Evolutionary conservation across 2,113 vertebrate species (phyloP).

Genomic region (Oreotrochilus melanogaster): DNA sequence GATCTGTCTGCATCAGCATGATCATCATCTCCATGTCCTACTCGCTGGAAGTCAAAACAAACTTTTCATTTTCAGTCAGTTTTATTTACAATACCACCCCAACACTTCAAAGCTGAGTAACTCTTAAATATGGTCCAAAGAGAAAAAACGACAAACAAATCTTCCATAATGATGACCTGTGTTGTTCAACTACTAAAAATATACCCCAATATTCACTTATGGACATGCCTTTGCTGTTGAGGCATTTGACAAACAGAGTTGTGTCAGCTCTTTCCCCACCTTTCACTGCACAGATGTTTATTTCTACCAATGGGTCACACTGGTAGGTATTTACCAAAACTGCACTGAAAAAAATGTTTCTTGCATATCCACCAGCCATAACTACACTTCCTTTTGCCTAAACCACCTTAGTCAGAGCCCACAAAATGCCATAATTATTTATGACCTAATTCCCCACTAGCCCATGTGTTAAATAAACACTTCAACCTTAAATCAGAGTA

Average conservation of each 20-base stretch:
- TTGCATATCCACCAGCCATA: not conserved
- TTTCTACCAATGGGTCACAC: not conserved
- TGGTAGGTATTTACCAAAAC: not conserved
- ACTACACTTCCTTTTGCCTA: not conserved
- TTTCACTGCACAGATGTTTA: not conserved
- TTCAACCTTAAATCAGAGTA: not conserved
- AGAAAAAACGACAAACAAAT: not conserved
- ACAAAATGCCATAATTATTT: not conserved
- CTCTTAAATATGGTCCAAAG: not conserved
- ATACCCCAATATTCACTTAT: not conserved
- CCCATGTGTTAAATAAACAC: not conserved
- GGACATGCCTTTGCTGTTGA: not conserved
- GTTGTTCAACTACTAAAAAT: not conserved
- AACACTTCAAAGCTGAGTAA: not conserved
- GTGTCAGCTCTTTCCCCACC: not conserved
- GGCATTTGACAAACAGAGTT: not conserved
- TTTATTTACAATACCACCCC: not conserved
- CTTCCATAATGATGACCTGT: not conserved
- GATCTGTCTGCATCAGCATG: conserved; percentile 94
- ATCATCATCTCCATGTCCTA: conserved; percentile 93
- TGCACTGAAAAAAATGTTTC: not conserved
- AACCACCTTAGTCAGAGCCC: not conserved
- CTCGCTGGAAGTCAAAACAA: conserved; percentile 79
- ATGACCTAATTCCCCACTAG: not conserved
- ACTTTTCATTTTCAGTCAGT: not conserved